Conservation (phyloP, 2,113 vertebrate genomes). For the Eurypyga helias region DNA sequence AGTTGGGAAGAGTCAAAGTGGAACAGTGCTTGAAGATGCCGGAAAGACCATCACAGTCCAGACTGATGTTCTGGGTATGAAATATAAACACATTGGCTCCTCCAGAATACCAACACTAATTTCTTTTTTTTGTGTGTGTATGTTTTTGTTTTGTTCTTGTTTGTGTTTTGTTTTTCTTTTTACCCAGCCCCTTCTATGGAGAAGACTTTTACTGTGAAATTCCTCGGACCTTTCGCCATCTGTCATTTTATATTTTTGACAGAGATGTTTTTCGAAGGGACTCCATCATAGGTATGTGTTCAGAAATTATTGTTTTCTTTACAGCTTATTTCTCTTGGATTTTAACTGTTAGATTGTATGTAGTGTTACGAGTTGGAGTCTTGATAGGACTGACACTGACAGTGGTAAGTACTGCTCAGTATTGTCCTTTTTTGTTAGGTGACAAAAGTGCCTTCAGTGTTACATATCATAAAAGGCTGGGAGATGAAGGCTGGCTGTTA, state of each 20-base stretch:
- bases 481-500: neutral
- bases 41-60: neutral
- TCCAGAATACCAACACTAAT: constrained; percentile 25
- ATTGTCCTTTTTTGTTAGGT: neutral
- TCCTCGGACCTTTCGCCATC: constrained; percentile 94
- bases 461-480: neutral
- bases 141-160: neutral
- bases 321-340: neutral
- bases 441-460: neutral
- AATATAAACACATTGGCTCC: neutral
- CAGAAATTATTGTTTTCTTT: neutral
- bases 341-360: neutral
- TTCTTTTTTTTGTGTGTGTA: constrained; percentile 7
- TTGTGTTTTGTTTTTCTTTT: constrained; percentile 4
- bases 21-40: neutral
- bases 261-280: constrained; percentile 99
- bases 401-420: neutral
- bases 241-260: constrained; percentile 98
- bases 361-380: neutral
- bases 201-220: constrained; percentile 99
- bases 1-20: neutral
- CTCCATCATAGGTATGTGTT: constrained; percentile 93
- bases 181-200: constrained; percentile 92
- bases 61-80: neutral
- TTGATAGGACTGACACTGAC: neutral